These are phyloP conservation scores for Dyspetes luteomarginatus DNA, from an alignment of 2,888 invertebrate species.

Conservation along the genomic window DNA sequence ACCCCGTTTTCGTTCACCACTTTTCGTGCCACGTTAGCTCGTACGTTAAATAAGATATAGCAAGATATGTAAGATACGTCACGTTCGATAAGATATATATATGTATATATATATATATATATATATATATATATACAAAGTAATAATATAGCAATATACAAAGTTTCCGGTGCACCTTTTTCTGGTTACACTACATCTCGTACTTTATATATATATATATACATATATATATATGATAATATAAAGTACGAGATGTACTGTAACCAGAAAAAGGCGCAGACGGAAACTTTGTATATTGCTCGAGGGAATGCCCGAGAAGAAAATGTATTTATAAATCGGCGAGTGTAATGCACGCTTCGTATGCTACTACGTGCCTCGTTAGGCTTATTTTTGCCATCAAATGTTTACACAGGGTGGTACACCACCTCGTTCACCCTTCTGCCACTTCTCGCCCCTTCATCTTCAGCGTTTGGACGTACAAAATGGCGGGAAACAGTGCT, in stretches of 20 bases:
- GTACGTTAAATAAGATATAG: neutral
- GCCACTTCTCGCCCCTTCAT: neutral
- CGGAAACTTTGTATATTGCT: neutral
- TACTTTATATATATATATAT: too few species aligned
- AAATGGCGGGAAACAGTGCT: neutral
- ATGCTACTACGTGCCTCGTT: conserved; percentile 42
- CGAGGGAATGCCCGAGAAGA: neutral
- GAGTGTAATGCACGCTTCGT: conserved; percentile 10
- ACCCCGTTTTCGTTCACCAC: conserved; percentile 8
- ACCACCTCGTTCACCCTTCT: conserved; percentile 4
- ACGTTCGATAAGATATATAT: too few species aligned
- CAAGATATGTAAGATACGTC: neutral
- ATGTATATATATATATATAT: too few species aligned
- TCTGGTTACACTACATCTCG: too few species aligned
- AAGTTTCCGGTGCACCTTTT: too few species aligned
- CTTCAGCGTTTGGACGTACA: neutral
- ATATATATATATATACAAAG: too few species aligned
- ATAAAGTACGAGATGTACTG: too few species aligned
- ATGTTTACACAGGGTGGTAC: conserved; percentile 46
- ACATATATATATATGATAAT: too few species aligned
- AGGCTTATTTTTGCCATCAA: conserved; percentile 29
- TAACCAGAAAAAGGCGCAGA: neutral
- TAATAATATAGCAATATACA: too few species aligned
- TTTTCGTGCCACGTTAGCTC: neutral
- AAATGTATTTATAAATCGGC: conserved; percentile 56